Conservation (phyloP, 2,113 vertebrate species). For the Macquaria australasica region DNA sequence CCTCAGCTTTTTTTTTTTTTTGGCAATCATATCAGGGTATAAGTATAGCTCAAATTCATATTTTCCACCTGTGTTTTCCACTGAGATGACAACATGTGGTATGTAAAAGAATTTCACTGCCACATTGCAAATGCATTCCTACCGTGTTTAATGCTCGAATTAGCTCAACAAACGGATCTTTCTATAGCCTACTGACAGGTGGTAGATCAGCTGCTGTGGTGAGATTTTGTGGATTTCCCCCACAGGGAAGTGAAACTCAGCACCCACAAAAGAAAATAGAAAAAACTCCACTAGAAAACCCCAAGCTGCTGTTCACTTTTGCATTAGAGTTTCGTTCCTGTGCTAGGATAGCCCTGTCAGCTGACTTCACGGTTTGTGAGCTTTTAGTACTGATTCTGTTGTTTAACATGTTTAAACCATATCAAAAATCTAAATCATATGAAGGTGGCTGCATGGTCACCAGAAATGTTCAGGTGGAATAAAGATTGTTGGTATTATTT, state of each 20-base stretch:
- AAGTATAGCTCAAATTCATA: background rate
- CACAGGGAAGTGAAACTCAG: slow-evolving; percentile 70
- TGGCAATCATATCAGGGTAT: slow-evolving; percentile 76
- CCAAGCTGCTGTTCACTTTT: slow-evolving; percentile 38
- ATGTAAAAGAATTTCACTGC: background rate
- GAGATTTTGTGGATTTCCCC: slow-evolving; percentile 63
- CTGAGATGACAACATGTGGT: background rate
- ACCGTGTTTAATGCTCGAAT: background rate
- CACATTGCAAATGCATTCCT: slow-evolving; percentile 3
- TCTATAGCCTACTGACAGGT: slow-evolving; percentile 33
- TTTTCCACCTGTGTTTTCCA: background rate
- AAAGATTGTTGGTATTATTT: slow-evolving; percentile 65
- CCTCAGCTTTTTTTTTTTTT: slow-evolving; percentile 26
- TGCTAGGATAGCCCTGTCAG: slow-evolving; percentile 19
- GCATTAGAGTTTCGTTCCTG: slow-evolving; percentile 44
- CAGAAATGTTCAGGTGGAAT: slow-evolving; percentile 19
- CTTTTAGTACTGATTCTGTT: slow-evolving; percentile 21
- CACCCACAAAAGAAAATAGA: slow-evolving; percentile 27
- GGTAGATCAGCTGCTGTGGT: slow-evolving; percentile 29
- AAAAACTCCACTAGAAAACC: slow-evolving; percentile 70
- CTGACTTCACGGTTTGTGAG: slow-evolving; percentile 27
- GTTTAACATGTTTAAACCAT: background rate
- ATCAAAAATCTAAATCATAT: slow-evolving; percentile 63
- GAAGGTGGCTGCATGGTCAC: background rate
- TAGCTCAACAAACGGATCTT: background rate